Base-by-base conservation (phyloP, 2,888 invertebrate species). In the Panopea generosa region DNA sequence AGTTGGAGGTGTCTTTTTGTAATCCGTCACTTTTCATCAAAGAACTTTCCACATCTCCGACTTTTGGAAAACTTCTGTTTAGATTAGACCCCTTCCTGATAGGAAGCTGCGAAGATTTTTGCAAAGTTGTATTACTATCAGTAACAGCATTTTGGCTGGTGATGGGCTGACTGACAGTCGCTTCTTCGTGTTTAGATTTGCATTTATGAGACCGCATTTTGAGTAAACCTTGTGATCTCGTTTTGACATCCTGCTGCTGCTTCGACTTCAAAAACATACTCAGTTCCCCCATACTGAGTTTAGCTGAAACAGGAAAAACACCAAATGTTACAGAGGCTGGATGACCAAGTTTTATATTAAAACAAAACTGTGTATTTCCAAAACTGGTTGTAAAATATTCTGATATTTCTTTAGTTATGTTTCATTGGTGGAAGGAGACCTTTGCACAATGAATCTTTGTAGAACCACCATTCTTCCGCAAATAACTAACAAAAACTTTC, bases 81-180 rank as follows among this genome's bases (percentile, higher is more conserved):
- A 80, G 50, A 65, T 61, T 82, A 11, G 85, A 81, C 1, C 83
- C 82, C 56, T 74, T 82, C 50, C 57, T 74, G 24, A 82, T 60
- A 14, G 83, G 83, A 11, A 84, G 63, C 45, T 70, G 68, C 2
- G 83, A 82, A 22, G 67, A 3, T 27, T 76, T 82, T 0, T 57
- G 18, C 9, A 57, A 40, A 1, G 57, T 53, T 18, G 14, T 9
- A 20, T 65, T 60, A 33, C 60, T 61, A 11, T 43, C 69, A 43
- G 52, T 60, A 2, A 70, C 55, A 14, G 61, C 61, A 2, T 38
- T 49, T 14, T 40, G 22, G 11, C n/a, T 16, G n/a, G 33, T 7
- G 29, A 4, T 33, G 14, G 29, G 24, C 18, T 38, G 18, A 20
- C 18, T 16, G 7, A n/a, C 45, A 16, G n/a, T 14, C 7, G 29